Conservation (phyloP, 1,140 invertebrate genomes). For the Araneus ventricosus region DNA sequence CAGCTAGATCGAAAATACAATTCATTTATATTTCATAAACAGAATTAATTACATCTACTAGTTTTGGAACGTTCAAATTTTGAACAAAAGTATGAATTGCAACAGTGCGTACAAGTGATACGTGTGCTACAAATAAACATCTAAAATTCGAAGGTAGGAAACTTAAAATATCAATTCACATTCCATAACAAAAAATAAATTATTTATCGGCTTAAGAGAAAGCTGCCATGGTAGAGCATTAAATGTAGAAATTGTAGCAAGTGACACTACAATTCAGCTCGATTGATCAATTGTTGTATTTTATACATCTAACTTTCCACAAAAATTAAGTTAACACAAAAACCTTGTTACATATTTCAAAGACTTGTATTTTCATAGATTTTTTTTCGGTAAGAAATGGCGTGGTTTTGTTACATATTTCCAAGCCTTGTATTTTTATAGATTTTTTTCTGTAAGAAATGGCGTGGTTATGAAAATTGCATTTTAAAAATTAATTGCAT, state of each 20-base stretch:
- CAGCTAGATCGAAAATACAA: not conserved
- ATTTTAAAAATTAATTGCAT: no score
- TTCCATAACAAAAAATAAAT: not conserved
- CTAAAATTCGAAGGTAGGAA: not conserved
- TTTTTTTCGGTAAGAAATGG: no score
- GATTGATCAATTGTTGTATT: not conserved
- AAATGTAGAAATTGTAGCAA: constrained; percentile 3
- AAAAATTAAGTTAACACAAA: not conserved
- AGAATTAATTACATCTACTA: not conserved
- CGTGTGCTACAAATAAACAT: not conserved
- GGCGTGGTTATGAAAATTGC: no score
- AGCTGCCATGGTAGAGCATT: constrained; percentile 31
- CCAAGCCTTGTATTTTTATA: no score
- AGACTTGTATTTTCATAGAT: no score
- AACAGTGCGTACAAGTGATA: not conserved
- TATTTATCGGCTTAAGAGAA: not conserved
- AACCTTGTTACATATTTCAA: no score
- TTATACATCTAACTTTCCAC: not conserved
- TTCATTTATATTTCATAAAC: not conserved
- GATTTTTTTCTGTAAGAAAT: no score
- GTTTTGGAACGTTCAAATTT: not conserved
- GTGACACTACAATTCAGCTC: not conserved
- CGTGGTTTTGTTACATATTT: no score
- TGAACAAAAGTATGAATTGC: not conserved
- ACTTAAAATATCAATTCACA: not conserved